Conservation (phyloP, 1,140 invertebrate genomes). For the Habropoda laboriosa region DNA sequence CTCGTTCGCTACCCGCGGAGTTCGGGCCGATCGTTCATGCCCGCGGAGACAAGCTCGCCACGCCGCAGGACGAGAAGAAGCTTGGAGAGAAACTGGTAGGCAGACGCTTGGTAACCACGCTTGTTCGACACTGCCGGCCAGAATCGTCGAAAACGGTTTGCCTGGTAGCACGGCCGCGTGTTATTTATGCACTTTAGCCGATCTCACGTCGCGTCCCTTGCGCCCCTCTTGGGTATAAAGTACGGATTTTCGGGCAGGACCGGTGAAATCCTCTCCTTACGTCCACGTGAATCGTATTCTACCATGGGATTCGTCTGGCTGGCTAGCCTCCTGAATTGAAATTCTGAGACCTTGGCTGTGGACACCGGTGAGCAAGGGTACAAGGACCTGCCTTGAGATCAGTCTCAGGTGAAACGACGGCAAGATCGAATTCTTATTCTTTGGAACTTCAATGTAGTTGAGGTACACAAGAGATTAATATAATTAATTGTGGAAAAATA, state of each 20-base stretch:
- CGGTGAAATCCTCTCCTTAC: slow-evolving; percentile 30
- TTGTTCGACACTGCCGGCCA: slow-evolving; percentile 52
- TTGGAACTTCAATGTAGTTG: too few relatives aligned
- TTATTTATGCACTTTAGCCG: slow-evolving; percentile 66
- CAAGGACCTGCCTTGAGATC: neutral
- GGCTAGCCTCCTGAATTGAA: neutral
- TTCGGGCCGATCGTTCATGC: slow-evolving; percentile 50
- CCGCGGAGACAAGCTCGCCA: slow-evolving; percentile 35
- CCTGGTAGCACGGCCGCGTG: neutral
- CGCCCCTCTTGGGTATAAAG: slow-evolving; percentile 41
- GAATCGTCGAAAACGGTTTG: slow-evolving; percentile 40
- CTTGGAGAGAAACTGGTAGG: slow-evolving; percentile 30
- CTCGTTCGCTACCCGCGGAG: slow-evolving; percentile 53
- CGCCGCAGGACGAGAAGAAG: slow-evolving; percentile 33
- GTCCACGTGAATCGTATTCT: slow-evolving; percentile 12
- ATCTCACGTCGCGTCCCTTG: slow-evolving; percentile 37
- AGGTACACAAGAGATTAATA: too few relatives aligned
- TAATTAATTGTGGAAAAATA: too few relatives aligned
- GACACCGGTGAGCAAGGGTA: neutral
- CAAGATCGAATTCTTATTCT: too few relatives aligned
- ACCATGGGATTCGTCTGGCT: neutral
- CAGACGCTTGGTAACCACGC: slow-evolving; percentile 46
- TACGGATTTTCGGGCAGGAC: slow-evolving; percentile 58
- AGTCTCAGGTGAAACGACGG: neutral
- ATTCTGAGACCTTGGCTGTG: neutral